Percentiles rank a stretch among this genome's conserved stretches.
These are phyloP conservation scores for Dynastes maya DNA, from an alignment of 2,888 invertebrate species.

Conservation along the genomic window DNA sequence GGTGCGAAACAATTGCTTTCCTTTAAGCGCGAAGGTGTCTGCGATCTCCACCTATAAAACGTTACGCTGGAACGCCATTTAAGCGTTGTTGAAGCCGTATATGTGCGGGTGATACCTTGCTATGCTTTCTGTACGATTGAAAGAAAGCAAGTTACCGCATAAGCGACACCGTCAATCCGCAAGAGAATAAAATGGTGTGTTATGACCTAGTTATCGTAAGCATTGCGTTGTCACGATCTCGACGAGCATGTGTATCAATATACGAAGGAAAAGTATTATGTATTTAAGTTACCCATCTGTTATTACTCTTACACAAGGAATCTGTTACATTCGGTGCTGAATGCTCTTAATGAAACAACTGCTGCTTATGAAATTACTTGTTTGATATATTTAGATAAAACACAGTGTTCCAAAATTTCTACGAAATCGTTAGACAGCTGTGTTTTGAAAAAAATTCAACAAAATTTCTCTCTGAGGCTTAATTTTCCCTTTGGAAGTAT, in stretches of 20 bases:
- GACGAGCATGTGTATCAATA: slow-evolving; percentile 12
- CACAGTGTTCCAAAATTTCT: too few relatives aligned
- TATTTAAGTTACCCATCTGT: slow-evolving; percentile 12
- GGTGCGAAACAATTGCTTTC: slow-evolving; percentile 41
- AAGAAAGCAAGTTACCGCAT: slow-evolving; percentile 33
- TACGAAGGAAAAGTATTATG: slow-evolving; percentile 30
- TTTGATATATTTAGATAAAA: too few relatives aligned
- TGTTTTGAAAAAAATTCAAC: too few relatives aligned
- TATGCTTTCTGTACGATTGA: neutral
- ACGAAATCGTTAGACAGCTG: too few relatives aligned
- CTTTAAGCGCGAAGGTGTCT: slow-evolving; percentile 45
- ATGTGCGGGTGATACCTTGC: neutral
- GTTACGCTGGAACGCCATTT: slow-evolving; percentile 26
- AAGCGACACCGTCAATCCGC: slow-evolving; percentile 6
- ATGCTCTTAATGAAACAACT: neutral
- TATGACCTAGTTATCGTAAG: slow-evolving; percentile 40
- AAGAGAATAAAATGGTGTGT: slow-evolving; percentile 26
- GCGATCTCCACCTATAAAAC: slow-evolving; percentile 36
- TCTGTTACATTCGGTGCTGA: neutral
- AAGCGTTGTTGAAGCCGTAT: neutral
- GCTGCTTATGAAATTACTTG: too few relatives aligned
- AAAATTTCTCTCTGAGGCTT: too few relatives aligned
- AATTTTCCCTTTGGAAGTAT: too few relatives aligned
- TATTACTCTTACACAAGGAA: neutral
- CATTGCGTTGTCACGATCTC: slow-evolving; percentile 31